Evolutionary conservation across 2,888 invertebrate species (phyloP).

Genomic region (Eudiplozoon nipponicum): DNA sequence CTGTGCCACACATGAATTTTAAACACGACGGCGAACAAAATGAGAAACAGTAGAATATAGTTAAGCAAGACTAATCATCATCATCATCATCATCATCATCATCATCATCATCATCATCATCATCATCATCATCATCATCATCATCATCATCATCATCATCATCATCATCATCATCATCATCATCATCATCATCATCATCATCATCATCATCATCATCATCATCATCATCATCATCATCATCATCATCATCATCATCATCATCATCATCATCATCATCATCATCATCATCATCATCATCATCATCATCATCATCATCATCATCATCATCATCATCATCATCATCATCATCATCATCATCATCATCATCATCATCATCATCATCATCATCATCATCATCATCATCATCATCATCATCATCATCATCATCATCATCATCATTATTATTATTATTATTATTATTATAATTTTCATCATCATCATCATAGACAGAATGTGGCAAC

Average conservation of each 20-base stretch:
- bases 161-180: slow-evolving; percentile 1
- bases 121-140: slow-evolving; percentile 2
- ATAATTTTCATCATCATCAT: slow-evolving; percentile 1
- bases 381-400: slow-evolving; percentile 2
- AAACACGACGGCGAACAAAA: no score
- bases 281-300: slow-evolving; percentile 1
- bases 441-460: slow-evolving; percentile 2
- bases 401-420: slow-evolving; percentile 2
- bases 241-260: slow-evolving; percentile 2
- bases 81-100: no score
- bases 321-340: slow-evolving; percentile 2
- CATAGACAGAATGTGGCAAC: no score
- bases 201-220: slow-evolving; percentile 1
- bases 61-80: no score
- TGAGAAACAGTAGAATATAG: no score
- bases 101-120: slow-evolving; percentile 2
- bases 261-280: slow-evolving; percentile 1
- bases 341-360: slow-evolving; percentile 2
- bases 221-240: slow-evolving; percentile 2
- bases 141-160: slow-evolving; percentile 2
- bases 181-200: slow-evolving; percentile 2
- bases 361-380: slow-evolving; percentile 2
- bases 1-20: no score
- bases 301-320: slow-evolving; percentile 2
- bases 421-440: slow-evolving; percentile 2